A percentile compares a stretch with the other conserved stretches of the same genome.
phyloP scores from a whole-genome alignment of 37 sponge, comb jelly and placozoan species.

The Hormiphora californensis region DNA sequence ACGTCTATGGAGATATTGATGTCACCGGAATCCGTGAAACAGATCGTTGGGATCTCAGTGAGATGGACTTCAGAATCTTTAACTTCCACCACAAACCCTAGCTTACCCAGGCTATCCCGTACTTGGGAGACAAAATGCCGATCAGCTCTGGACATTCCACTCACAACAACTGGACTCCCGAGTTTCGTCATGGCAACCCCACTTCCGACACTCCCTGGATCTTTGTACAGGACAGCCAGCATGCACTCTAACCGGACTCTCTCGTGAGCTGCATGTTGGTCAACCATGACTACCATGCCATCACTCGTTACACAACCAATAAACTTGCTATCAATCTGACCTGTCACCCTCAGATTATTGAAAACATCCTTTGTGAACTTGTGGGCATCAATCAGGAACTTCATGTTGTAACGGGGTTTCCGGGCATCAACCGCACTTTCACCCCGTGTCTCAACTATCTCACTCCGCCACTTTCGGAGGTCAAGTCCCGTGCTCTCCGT shows the following conservation, averaged over 20 bases:
- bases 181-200: neutral
- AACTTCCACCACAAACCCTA: neutral
- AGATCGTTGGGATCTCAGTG: neutral
- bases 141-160: slow-evolving; percentile 27
- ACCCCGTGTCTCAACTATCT: neutral
- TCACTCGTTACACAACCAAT: slow-evolving; percentile 76
- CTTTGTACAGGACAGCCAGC: neutral
- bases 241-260: slow-evolving; percentile 76
- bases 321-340: slow-evolving; percentile 89
- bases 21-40: slow-evolving; percentile 19
- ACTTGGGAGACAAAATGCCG: neutral
- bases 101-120: neutral
- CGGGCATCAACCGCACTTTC: neutral
- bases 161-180: neutral
- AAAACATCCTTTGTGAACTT: slow-evolving; percentile 72
- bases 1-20: slow-evolving; percentile 7
- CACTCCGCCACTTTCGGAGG: neutral
- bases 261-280: slow-evolving; percentile 97
- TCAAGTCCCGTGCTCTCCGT: neutral
- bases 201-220: neutral
- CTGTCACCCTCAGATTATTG: slow-evolving; percentile 63
- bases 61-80: neutral
- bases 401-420: neutral
- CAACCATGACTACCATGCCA: slow-evolving; percentile 77
- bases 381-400: slow-evolving; percentile 53